Evolutionary conservation across 2,888 invertebrate species (phyloP), one percentile per base, ranked within the genome.

Genomic region (Polia nebulosa): DNA sequence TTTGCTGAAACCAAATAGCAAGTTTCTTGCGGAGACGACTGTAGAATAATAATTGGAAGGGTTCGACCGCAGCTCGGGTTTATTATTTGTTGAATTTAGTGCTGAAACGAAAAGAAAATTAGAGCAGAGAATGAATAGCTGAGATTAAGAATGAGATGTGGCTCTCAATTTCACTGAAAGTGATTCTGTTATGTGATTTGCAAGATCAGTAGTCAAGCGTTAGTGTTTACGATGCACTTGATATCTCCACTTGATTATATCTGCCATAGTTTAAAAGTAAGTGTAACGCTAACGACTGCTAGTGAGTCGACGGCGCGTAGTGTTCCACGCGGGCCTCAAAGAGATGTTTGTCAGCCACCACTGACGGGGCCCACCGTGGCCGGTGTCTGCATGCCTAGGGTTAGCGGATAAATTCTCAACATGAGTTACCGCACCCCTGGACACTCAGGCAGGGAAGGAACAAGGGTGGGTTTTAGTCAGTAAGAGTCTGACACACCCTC

Each of bases 1-100:
- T 76, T 68, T 59, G 70, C 56, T 72, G 56, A 72, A 82, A 84
- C 80, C 73, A 82, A 74, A 68, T 64, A 67, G 65, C 32, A 76
- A 82, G 80, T 79, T 78, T 70, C 63, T 66, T 59, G 55, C 27
- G 49, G 15, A 25, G 47, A 76, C 72, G 75, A n/a, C 58, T 49
- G 32, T 39, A 9, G 82, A 82, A 84, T 82, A 82, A 57, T 69
- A 73, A 82, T 84, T 62, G 72, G 41, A 78, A 83, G 82, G 72
- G 78, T 71, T 83, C 64, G 77, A 41, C 27, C 45, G 55, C 67
- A 13, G 41, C 22, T 47, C 29, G 53, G 22, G 55, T 71, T 81
- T 71, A 52, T 73, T 57, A 70, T 53, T 66, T 64, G 56, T 55
- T 32, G 49, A 76, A 83, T 83, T 80, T 68, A 72, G 70, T 70